Evolutionary conservation across 2,888 invertebrate species (phyloP).

Genomic region (Barypeithes pellucidus): DNA sequence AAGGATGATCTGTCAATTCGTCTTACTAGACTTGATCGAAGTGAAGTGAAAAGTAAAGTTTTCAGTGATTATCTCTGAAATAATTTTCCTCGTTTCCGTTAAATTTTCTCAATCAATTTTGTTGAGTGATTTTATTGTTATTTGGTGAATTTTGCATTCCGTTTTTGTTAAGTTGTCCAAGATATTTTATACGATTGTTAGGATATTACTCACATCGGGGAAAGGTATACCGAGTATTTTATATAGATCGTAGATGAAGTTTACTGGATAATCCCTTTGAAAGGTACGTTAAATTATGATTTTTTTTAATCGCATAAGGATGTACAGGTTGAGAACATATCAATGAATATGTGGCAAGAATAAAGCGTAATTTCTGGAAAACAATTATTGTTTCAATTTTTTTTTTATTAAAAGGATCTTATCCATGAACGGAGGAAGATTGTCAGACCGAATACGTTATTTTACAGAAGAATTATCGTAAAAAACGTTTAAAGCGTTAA

Average conservation of each 20-base stretch:
- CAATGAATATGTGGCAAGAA: conserved; percentile 3
- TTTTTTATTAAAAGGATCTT: too few relatives aligned
- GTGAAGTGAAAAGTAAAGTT: conserved; percentile 38
- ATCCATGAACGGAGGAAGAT: too few relatives aligned
- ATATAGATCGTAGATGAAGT: conserved; percentile 16
- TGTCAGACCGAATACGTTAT: too few relatives aligned
- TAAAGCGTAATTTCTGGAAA: too few relatives aligned
- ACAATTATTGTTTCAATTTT: too few relatives aligned
- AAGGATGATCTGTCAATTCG: conserved; percentile 33
- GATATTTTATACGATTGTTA: conserved; percentile 27
- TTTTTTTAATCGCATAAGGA: background rate
- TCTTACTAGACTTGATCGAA: conserved; percentile 32
- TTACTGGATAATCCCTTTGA: conserved; percentile 18
- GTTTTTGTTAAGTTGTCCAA: conserved; percentile 39
- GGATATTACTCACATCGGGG: conserved; percentile 18
- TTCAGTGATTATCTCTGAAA: background rate
- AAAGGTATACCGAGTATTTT: conserved; percentile 14
- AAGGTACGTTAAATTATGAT: conserved; percentile 28
- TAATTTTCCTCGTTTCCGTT: background rate
- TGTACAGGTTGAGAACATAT: conserved; percentile 15
- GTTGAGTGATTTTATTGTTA: conserved; percentile 21
- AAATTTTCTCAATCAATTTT: background rate
- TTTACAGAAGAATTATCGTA: too few relatives aligned
- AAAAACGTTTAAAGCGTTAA: too few relatives aligned
- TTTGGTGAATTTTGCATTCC: conserved; percentile 37